Evolutionary conservation across 2,797 vertebrate genomes (phyloP).

Genomic region (Cheirogaleus major): DNA sequence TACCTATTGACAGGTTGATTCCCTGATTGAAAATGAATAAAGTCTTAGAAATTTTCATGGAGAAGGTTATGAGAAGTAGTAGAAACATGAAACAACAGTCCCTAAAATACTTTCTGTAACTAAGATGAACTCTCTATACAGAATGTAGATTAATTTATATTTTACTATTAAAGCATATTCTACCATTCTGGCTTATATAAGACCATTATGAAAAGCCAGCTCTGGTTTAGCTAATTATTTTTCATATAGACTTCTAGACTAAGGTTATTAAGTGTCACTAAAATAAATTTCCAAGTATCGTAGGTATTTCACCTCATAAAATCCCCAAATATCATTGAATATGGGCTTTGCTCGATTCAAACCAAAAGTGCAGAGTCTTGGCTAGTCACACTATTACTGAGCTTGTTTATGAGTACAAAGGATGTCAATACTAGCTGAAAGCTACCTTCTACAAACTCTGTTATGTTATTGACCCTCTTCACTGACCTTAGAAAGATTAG

Average conservation of each 20-base stretch:
- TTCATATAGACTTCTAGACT: background rate
- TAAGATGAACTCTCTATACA: background rate
- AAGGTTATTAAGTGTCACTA: background rate
- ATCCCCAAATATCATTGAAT: background rate
- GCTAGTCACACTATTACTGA: background rate
- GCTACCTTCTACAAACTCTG: background rate
- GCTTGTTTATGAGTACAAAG: background rate
- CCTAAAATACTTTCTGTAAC: background rate
- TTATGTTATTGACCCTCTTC: background rate
- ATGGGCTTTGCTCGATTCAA: background rate
- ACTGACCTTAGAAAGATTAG: background rate
- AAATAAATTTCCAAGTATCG: background rate
- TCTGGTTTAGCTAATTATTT: background rate
- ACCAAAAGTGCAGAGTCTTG: background rate
- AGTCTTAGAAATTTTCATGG: background rate
- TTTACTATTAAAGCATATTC: background rate
- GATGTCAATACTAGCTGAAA: background rate
- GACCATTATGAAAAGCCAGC: background rate
- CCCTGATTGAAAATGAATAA: background rate
- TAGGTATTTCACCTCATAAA: background rate
- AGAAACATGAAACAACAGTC: background rate
- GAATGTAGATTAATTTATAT: background rate
- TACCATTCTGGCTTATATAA: background rate
- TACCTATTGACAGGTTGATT: background rate
- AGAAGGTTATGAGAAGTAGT: background rate